Base-by-base conservation (phyloP, 2,888 invertebrate genomes). In the Cotesia congregata region DNA sequence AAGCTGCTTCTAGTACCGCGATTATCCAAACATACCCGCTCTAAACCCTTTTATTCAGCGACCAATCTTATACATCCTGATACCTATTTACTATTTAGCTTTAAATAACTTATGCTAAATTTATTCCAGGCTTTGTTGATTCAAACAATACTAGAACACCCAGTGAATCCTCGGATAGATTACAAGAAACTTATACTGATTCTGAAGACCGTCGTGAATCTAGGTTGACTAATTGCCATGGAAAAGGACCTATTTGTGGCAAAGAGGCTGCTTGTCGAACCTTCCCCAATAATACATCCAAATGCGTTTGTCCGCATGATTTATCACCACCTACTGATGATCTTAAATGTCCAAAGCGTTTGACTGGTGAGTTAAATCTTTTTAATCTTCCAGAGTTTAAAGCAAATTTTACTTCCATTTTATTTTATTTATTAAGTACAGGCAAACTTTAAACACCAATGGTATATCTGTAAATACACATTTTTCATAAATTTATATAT, bases 261-360 rank as follows among this genome's bases (percentile, higher is more conserved):
- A 90, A 89, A 60, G 94, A 94, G 81, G 92, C 93, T 0, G 94
- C 93, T 0, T 94, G 94, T 83, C 88, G 90, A 75, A 90, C 89
- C 12, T 88, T 90, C 80, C 86, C 90, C 72, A 91, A 92, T 78
- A 89, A 88, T 76, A 90, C 90, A 5, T 92, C 93, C 83, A 91
- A 90, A 71, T 94, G 94, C 85, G 89, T 93, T 4, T 94, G 94
- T 85, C 93, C 94, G 0, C 93, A 93, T 81, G 93, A 94, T 83
- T 91, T 91, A n/a, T 90, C 91, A 68, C 91, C 91, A 0, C 93
- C 93, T 7, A 93, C 93, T 30, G 88, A 90, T 38, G 92, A 93
- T 82, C 91, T 92, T 80, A 91, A 91, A 80, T 93, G 93, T 83
- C 93, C 93, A 4, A 91, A 90, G 80, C 91, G 94, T 79, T 90